A percentile compares a stretch with the other conserved stretches of the same genome.
phyloP scores from a whole-genome alignment of 2,113 vertebrate genomes.

The Leucopsar rothschildi region DNA sequence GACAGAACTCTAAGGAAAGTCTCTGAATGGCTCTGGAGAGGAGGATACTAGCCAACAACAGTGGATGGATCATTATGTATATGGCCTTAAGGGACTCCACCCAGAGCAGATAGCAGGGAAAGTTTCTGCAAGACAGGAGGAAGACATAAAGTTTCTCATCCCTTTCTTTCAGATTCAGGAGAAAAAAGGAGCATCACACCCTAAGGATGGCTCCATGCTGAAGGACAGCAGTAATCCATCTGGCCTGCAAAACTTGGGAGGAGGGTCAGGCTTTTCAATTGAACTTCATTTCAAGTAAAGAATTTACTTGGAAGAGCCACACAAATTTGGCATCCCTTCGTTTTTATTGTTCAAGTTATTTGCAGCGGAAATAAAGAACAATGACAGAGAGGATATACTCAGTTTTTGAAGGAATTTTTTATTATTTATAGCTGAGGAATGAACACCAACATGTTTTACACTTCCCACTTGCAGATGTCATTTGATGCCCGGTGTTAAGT shows the following conservation, averaged over 20 bases:
- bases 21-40: background rate
- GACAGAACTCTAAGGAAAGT: background rate
- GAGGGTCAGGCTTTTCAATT: background rate
- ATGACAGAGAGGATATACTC: background rate
- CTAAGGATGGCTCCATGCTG: background rate
- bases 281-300: background rate
- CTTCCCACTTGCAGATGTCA: background rate
- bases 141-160: background rate
- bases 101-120: background rate
- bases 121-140: background rate
- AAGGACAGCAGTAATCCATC: background rate
- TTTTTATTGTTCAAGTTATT: constrained; percentile 50
- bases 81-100: background rate
- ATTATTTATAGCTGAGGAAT: background rate
- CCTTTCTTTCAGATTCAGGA: background rate
- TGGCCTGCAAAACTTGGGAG: background rate
- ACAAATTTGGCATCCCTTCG: constrained; percentile 7
- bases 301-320: constrained; percentile 3
- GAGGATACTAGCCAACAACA: background rate
- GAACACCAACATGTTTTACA: background rate
- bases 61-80: background rate
- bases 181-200: background rate
- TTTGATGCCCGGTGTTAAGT: background rate
- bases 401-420: background rate
- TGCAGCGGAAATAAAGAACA: constrained; percentile 28